Percentiles rank a stretch among this genome's conserved stretches.
Evolutionary conservation across 2,888 invertebrate genomes (phyloP).

Genomic region (Drosophila melanosoma): DNA sequence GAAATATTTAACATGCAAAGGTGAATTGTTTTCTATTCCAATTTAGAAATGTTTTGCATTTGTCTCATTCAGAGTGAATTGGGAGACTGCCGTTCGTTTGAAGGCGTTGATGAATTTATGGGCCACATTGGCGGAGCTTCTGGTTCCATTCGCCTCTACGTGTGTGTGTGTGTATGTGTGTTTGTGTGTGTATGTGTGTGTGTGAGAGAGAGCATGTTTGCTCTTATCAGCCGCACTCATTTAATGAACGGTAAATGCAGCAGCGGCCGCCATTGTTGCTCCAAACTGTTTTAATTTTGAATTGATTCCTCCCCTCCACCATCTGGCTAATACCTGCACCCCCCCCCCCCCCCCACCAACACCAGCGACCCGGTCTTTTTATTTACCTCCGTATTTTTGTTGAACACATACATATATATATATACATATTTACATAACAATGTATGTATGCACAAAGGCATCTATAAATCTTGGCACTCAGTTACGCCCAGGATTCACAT

Average conservation of each 20-base stretch:
- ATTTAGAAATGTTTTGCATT: too few species aligned
- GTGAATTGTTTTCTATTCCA: too few species aligned
- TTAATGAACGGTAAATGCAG: constrained; percentile 69
- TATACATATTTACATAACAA: constrained; percentile 1
- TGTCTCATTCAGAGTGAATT: constrained; percentile 37
- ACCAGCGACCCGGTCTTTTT: constrained; percentile 26
- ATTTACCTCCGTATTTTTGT: constrained; percentile 55
- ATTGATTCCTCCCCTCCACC: constrained; percentile 17
- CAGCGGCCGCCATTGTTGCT: constrained; percentile 50
- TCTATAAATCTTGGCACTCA: constrained; percentile 68
- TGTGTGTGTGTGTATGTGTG: too few species aligned
- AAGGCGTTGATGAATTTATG: constrained; percentile 82
- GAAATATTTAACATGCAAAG: not conserved
- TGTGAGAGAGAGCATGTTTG: constrained; percentile 1
- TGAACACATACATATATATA: constrained; percentile 19
- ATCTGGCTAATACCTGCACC: constrained; percentile 34
- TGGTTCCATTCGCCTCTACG: constrained; percentile 52
- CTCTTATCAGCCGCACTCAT: constrained; percentile 67
- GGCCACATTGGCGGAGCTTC: constrained; percentile 67
- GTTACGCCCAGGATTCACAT: constrained; percentile 65
- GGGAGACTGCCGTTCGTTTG: constrained; percentile 30
- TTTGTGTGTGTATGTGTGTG: too few species aligned
- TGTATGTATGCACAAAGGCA: not conserved
- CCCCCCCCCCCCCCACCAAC: not conserved
- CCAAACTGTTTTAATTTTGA: constrained; percentile 15